A percentile compares a stretch with the other conserved stretches of the same genome.
Conservation (phyloP, 2,797 vertebrate species). For the Lutjanus argentimaculatus region DNA sequence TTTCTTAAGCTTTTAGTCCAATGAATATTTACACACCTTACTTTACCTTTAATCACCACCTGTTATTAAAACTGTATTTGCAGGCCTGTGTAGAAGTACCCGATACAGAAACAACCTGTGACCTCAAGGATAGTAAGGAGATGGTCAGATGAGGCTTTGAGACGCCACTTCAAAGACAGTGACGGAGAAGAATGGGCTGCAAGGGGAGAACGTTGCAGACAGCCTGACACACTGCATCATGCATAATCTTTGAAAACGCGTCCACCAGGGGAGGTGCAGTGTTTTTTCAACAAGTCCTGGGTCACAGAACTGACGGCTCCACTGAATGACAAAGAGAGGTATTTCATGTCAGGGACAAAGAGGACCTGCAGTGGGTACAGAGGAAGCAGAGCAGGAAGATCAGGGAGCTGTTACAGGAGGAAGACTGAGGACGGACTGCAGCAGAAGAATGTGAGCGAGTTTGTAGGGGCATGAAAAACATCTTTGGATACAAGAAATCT, state of each 20-base stretch:
- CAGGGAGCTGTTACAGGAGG: slow-evolving; percentile 15
- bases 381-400: slow-evolving; percentile 20
- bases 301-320: slow-evolving; percentile 38
- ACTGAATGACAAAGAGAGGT: slow-evolving; percentile 48
- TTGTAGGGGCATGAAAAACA: slow-evolving; percentile 62
- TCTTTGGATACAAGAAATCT: slow-evolving; percentile 53
- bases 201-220: slow-evolving; percentile 33
- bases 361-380: slow-evolving; percentile 14
- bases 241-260: slow-evolving; percentile 54
- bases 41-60: background rate
- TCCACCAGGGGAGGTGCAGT: slow-evolving; percentile 23
- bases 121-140: slow-evolving; percentile 9
- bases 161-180: slow-evolving; percentile 31
- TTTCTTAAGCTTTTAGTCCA: slow-evolving; percentile 1
- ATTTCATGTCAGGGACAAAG: slow-evolving; percentile 48
- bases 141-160: slow-evolving; percentile 36
- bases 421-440: slow-evolving; percentile 37
- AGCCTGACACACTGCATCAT: slow-evolving; percentile 57
- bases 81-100: background rate
- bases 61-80: background rate
- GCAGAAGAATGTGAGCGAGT: slow-evolving; percentile 41
- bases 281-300: slow-evolving; percentile 32
- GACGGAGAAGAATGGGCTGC: slow-evolving; percentile 28
- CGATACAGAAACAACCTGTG: slow-evolving; percentile 19
- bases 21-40: slow-evolving; percentile 15